Conservation (phyloP, 2,113 vertebrate genomes). For the Archilochus colubris region DNA sequence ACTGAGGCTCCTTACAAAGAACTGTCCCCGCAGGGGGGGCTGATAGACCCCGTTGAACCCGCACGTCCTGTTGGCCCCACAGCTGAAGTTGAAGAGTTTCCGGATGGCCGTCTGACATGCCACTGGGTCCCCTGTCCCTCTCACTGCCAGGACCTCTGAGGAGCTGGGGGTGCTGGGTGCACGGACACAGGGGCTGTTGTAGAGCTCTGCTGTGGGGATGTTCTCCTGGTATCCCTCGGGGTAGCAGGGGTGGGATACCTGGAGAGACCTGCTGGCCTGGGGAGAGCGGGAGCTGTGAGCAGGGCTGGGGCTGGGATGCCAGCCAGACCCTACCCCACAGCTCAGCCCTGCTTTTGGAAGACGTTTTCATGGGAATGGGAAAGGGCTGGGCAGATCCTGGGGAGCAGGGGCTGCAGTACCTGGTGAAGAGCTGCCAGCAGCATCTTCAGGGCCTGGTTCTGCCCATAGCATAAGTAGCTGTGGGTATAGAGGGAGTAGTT, state of each 20-base stretch:
- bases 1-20: conserved; percentile 72
- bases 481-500: conserved; percentile 76
- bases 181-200: conserved; percentile 72
- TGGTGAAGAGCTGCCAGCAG: conserved; percentile 61
- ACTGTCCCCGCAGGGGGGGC: conserved; percentile 75
- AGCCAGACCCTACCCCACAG: too few species aligned
- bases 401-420: neutral
- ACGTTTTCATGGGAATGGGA: too few species aligned
- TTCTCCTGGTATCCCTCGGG: conserved; percentile 68
- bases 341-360: too few species aligned
- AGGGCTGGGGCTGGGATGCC: too few species aligned
- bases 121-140: conserved; percentile 63
- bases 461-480: conserved; percentile 81
- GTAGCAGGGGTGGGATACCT: conserved; percentile 79
- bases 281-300: neutral
- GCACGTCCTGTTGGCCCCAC: conserved; percentile 59
- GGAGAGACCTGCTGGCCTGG: neutral
- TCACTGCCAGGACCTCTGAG: conserved; percentile 32
- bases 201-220: conserved; percentile 36
- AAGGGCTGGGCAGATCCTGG: too few species aligned
- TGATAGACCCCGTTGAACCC: conserved; percentile 81
- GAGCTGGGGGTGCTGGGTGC: neutral
- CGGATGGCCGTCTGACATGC: conserved; percentile 55
- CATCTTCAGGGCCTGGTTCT: conserved; percentile 67
- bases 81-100: conserved; percentile 76